phyloP scores from a whole-genome alignment of 2,797 vertebrate species.

The Xyrichtys novacula region DNA sequence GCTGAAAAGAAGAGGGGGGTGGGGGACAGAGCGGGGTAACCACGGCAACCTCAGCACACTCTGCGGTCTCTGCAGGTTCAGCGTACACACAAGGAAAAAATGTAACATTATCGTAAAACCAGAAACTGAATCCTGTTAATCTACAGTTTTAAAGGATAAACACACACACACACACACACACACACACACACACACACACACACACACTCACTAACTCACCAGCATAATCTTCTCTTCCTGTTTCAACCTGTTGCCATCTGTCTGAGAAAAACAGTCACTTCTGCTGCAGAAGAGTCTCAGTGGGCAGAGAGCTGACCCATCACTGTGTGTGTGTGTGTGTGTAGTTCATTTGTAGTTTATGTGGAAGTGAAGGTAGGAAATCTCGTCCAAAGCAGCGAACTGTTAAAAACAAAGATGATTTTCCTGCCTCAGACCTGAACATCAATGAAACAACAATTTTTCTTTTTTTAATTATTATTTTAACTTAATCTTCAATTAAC shows the following conservation, averaged over 20 bases:
- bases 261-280: not conserved
- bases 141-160: not conserved
- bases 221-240: not conserved
- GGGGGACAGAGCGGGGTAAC: slow-evolving; percentile 12
- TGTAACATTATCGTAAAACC: too few species aligned
- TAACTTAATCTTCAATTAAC: too few species aligned
- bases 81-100: not conserved
- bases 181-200: slow-evolving; percentile 15
- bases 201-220: slow-evolving; percentile 8
- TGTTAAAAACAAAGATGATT: too few species aligned
- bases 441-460: too few species aligned
- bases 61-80: not conserved
- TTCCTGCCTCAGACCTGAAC: too few species aligned
- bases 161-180: not conserved
- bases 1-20: not conserved
- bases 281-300: not conserved
- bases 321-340: not conserved
- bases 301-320: not conserved
- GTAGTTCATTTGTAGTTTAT: too few species aligned
- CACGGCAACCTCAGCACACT: slow-evolving; percentile 11
- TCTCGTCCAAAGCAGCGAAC: too few species aligned
- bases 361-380: too few species aligned
- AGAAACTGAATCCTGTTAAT: not conserved
- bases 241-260: not conserved
- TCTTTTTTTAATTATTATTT: too few species aligned